Evolutionary conservation across 2,888 invertebrate genomes (phyloP).

Genomic region (Copidosoma aretas): DNA sequence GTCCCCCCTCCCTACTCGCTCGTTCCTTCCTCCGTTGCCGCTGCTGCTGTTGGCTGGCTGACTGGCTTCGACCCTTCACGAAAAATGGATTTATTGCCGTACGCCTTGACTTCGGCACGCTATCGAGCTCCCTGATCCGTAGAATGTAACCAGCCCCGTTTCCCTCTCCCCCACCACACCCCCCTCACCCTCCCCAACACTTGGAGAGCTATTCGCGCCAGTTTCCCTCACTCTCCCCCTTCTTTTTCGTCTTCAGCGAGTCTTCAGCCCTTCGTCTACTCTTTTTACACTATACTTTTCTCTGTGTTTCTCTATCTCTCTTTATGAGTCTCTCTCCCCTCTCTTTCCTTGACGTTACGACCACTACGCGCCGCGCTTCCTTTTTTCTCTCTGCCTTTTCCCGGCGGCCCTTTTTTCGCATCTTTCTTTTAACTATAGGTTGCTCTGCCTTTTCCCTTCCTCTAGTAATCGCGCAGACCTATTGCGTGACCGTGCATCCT

Average conservation of each 20-base stretch:
- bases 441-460: no score
- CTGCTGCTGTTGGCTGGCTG: slow-evolving; percentile 40
- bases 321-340: not conserved
- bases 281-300: not conserved
- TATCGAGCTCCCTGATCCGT: slow-evolving; percentile 63
- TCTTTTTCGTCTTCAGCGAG: slow-evolving; percentile 21
- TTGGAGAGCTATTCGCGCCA: slow-evolving; percentile 48
- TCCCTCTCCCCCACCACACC: not conserved
- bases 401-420: no score
- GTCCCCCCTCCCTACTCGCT: slow-evolving; percentile 32
- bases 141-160: slow-evolving; percentile 42
- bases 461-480: no score
- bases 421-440: no score
- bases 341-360: not conserved
- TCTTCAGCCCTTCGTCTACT: slow-evolving; percentile 24
- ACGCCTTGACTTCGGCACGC: slow-evolving; percentile 63
- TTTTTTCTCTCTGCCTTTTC: not conserved
- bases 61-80: slow-evolving; percentile 59
- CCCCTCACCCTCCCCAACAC: slow-evolving; percentile 6
- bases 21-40: slow-evolving; percentile 6
- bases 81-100: slow-evolving; percentile 64
- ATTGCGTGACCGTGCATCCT: no score
- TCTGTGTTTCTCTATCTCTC: not conserved
- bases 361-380: not conserved
- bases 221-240: slow-evolving; percentile 40